These are phyloP conservation scores for Saguinus midas DNA, from an alignment of 2,113 vertebrate genomes.

Conservation along the genomic window DNA sequence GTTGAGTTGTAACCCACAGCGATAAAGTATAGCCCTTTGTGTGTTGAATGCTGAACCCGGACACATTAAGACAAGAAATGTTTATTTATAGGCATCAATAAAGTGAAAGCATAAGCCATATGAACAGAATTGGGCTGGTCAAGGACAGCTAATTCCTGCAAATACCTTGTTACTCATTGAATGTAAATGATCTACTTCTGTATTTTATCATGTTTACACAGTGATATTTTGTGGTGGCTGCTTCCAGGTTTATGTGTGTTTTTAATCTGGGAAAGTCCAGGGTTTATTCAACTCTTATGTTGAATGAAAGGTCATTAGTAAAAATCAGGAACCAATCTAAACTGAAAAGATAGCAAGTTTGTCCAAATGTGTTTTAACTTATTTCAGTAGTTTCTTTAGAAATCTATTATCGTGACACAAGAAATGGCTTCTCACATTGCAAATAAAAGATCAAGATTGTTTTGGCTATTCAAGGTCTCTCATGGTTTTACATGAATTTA, in stretches of 20 bases:
- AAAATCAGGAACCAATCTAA: conserved; percentile 71
- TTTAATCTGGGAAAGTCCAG: conserved; percentile 79
- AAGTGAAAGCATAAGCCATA: conserved; percentile 79
- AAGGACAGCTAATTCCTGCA: conserved; percentile 76
- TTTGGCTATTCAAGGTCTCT: neutral
- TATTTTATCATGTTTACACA: conserved; percentile 81
- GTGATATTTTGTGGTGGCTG: conserved; percentile 65
- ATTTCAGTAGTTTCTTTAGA: conserved; percentile 37
- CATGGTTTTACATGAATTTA: neutral
- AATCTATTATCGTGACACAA: conserved; percentile 15
- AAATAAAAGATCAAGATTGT: neutral
- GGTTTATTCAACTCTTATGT: conserved; percentile 70
- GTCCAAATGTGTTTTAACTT: neutral
- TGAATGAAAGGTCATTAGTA: conserved; percentile 77
- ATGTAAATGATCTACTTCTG: conserved; percentile 75
- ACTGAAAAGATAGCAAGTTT: neutral
- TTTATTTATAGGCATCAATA: conserved; percentile 75
- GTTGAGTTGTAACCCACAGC: neutral
- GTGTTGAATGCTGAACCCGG: conserved; percentile 29
- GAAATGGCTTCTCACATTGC: neutral
- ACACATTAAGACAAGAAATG: conserved; percentile 49
- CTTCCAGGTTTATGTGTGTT: conserved; percentile 71
- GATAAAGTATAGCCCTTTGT: conserved; percentile 61
- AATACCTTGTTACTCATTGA: conserved; percentile 70
- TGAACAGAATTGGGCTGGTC: conserved; percentile 76